Evolutionary conservation across 2,113 vertebrate genomes (phyloP), one percentile per base, ranked within the genome.

Genomic region (Centropus bengalensis): DNA sequence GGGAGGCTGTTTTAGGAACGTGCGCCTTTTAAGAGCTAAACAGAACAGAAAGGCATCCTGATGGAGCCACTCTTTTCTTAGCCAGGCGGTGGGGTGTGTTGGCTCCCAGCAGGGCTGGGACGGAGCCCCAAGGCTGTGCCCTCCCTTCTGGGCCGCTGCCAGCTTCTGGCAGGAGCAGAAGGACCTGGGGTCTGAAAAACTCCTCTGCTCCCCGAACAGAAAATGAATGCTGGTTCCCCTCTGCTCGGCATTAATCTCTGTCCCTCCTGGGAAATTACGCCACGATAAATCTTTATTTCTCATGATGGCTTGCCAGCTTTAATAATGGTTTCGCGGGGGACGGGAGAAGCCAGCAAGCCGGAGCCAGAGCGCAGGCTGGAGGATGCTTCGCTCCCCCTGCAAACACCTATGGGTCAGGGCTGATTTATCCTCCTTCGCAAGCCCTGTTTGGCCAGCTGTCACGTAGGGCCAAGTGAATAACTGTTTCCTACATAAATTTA

Each of bases 211-310:
- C 83, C 91, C 87, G 71, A 83, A 82, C 83, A 82, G 90, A 80
- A 80, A 93, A 55, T 8, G 6, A 64, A 38, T 52, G 83, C 83
- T 94, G 91, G 86, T 95, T 94, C 82, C 86, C 44, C 58, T 91
- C 93, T 93, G 66, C 68, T 68, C 45, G 0, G 67, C 78, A 91
- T 96, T 96, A 93, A 91, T 95, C 93, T 91, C 83, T 71, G 93
- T 94, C 94, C 89, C 95, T 84, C 95, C 92, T 93, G 95, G 92
- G 89, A 96, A 96, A 96, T 93, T 88, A 82, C 3, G 7, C 89
- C 82, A 89, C 11, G 10, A 95, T 86, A 91, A 91, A 96, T 96
- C 96, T 96, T 96, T 96, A 95, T 97, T 96, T 93, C 88, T 95
- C 78, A 15, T 91, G 94, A 95, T 96, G 91, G 82, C 67, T 91